Conservation (phyloP, 2,113 vertebrate genomes). For the Aleadryas rufinucha region DNA sequence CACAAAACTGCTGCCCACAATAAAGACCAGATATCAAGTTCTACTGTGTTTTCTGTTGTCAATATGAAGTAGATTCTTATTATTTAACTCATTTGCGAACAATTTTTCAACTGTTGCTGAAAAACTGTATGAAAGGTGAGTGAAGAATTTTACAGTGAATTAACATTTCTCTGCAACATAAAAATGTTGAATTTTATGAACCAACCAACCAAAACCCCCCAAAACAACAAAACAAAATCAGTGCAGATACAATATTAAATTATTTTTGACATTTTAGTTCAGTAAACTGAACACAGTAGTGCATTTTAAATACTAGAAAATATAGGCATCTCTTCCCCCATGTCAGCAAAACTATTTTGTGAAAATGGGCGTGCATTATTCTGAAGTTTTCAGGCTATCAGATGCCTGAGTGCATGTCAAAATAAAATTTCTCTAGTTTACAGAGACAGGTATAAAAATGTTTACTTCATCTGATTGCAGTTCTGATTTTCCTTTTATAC, state of each 20-base stretch:
- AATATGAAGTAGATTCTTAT: neutral
- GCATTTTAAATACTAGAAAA: neutral
- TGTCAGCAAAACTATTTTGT: neutral
- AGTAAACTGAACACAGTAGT: neutral
- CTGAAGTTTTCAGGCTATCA: neutral
- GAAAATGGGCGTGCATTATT: neutral
- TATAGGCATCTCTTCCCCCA: fast-evolving
- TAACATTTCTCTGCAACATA: neutral
- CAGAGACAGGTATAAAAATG: neutral
- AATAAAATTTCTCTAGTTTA: neutral
- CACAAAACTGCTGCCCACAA: neutral
- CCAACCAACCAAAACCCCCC: neutral
- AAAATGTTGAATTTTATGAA: neutral
- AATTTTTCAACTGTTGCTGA: neutral
- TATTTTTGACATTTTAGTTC: fast-evolving
- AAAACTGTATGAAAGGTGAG: neutral
- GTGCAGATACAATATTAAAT: neutral
- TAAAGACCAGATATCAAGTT: neutral
- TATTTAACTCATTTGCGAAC: neutral
- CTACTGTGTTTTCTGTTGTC: neutral
- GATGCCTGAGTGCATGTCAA: neutral
- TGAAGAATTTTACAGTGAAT: neutral
- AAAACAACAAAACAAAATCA: neutral
- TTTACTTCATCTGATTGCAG: neutral
- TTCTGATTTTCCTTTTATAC: neutral